phyloP scores from a whole-genome alignment of 2,113 vertebrate genomes.

The Butastur rufipennis region DNA sequence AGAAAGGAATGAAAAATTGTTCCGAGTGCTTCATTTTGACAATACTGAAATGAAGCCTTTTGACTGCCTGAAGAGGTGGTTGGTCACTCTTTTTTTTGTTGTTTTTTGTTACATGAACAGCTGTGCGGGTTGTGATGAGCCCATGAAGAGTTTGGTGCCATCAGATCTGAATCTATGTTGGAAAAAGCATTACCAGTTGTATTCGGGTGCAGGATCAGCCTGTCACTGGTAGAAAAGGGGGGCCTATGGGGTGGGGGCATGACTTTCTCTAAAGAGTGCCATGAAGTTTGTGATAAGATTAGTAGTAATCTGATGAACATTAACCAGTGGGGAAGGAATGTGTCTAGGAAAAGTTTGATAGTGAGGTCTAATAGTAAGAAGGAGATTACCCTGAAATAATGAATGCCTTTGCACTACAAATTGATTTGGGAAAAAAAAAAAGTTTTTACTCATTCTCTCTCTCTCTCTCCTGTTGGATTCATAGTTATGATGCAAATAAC shows the following conservation, averaged over 20 bases:
- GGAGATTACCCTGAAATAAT: neutral
- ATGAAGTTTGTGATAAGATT: neutral
- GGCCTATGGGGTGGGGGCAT: too few species aligned
- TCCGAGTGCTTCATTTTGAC: neutral
- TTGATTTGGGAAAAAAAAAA: neutral
- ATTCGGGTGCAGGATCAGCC: neutral
- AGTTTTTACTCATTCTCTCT: neutral
- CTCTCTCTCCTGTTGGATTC: neutral
- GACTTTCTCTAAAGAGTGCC: neutral
- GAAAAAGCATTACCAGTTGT: neutral
- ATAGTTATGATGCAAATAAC: slow-evolving; percentile 8
- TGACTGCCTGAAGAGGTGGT: neutral
- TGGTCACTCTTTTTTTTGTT: neutral
- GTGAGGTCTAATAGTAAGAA: neutral
- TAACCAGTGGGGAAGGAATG: neutral
- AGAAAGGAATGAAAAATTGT: neutral
- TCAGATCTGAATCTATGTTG: neutral
- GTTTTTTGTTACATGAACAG: neutral
- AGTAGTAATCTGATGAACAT: neutral
- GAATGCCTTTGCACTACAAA: neutral
- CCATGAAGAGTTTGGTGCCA: neutral
- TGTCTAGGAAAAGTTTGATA: neutral
- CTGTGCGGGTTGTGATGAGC: neutral
- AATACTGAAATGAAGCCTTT: neutral
- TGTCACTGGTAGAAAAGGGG: neutral